Conservation (phyloP, 1,140 invertebrate genomes). For the Melipona quadrifasciata region DNA sequence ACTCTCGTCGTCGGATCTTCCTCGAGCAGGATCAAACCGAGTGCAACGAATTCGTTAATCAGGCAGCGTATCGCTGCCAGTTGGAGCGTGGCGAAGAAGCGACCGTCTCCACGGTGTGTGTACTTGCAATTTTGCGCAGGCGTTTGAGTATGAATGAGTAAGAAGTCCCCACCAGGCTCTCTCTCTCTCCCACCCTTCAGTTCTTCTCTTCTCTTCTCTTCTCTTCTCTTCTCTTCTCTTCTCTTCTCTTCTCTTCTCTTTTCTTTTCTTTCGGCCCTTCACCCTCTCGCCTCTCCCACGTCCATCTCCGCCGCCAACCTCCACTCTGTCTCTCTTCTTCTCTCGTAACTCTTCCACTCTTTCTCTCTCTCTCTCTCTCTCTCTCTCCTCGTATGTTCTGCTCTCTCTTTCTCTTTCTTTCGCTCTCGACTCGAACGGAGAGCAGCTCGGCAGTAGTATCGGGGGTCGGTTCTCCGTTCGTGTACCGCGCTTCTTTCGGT, state of each 20-base stretch:
- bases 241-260: constrained; percentile 41
- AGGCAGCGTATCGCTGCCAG: constrained; percentile 36
- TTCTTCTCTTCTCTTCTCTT: constrained; percentile 28
- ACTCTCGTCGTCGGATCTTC: not conserved
- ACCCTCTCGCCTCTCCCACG: constrained; percentile 34
- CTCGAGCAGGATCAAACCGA: not conserved
- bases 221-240: constrained; percentile 4
- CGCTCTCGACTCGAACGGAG: constrained; percentile 52
- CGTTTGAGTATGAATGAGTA: constrained; percentile 78
- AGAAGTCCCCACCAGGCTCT: constrained; percentile 69
- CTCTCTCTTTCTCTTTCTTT: constrained; percentile 37
- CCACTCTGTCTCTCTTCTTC: not conserved
- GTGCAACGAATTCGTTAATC: constrained; percentile 55
- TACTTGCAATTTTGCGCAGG: constrained; percentile 69
- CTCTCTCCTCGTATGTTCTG: constrained; percentile 17
- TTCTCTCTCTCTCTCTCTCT: constrained; percentile 12
- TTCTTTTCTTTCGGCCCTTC: constrained; percentile 53
- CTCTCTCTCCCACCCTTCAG: constrained; percentile 34
- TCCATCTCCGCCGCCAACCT: not conserved
- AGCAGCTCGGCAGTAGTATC: constrained; percentile 56
- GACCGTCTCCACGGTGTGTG: constrained; percentile 46
- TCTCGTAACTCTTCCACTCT: constrained; percentile 19
- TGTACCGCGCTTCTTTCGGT: constrained; percentile 74
- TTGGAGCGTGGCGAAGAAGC: constrained; percentile 40
- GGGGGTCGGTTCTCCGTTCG: constrained; percentile 69